phyloP scores from a whole-genome alignment of 1,140 invertebrate genomes.

The Agrypnia vestita region DNA sequence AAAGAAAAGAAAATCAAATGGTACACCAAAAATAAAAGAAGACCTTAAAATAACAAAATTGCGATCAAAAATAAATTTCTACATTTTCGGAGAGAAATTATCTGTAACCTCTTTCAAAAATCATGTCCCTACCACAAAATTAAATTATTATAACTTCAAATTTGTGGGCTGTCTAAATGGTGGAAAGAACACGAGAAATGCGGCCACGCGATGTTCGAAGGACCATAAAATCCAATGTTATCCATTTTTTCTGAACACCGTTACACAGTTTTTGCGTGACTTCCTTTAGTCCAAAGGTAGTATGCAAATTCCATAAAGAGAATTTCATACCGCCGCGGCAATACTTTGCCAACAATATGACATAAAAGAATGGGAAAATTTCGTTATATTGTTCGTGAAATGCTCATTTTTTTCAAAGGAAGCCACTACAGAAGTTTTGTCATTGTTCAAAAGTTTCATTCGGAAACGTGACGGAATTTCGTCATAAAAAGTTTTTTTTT shows the following conservation, averaged over 20 bases:
- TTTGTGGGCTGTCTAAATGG: not conserved
- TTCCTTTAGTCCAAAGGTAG: not conserved
- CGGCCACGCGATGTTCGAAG: not conserved
- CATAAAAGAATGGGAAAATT: not conserved
- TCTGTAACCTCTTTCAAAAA: not conserved
- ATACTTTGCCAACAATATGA: constrained; percentile 12
- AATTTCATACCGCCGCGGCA: constrained; percentile 2
- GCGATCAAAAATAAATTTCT: not conserved
- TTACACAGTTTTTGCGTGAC: constrained; percentile 8
- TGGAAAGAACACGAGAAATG: not conserved
- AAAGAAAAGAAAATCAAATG: no score
- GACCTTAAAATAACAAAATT: not conserved
- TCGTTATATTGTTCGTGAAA: not conserved
- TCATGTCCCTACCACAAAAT: no score
- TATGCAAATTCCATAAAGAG: constrained; percentile 15
- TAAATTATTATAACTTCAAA: not conserved
- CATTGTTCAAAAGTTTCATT: no score
- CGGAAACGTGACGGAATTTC: no score
- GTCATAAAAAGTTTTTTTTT: no score
- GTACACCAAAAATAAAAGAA: no score
- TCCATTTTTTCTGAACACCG: not conserved
- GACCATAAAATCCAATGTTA: not conserved
- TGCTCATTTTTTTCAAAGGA: no score
- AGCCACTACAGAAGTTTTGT: no score
- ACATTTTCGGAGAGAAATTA: not conserved